These are phyloP conservation scores for Catocala nupta DNA, from an alignment of 2,888 invertebrate species.

Conservation along the genomic window DNA sequence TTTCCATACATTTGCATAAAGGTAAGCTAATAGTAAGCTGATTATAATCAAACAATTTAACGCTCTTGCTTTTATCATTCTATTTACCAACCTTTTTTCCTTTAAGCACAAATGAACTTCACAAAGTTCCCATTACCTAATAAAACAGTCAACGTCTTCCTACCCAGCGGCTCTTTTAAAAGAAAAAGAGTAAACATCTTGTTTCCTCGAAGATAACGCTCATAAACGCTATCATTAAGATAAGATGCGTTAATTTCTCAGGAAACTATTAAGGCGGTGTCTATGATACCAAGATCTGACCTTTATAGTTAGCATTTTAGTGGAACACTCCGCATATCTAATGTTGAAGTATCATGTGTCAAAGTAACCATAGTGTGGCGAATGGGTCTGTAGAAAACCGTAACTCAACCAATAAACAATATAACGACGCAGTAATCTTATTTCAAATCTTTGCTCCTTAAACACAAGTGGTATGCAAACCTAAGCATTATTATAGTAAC, in stretches of 20 bases:
- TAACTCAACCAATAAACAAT: no score
- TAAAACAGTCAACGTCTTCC: conserved; percentile 46
- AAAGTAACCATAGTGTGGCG: conserved; percentile 40
- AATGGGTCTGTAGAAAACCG: conserved; percentile 3
- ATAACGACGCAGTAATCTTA: no score
- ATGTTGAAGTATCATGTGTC: conserved; percentile 35
- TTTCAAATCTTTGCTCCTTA: no score
- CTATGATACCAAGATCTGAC: conserved; percentile 63
- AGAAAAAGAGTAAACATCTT: conserved; percentile 69
- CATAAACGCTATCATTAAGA: conserved; percentile 71
- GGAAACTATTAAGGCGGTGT: conserved; percentile 69
- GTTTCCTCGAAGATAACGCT: conserved; percentile 73
- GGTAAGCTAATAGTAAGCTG: no score
- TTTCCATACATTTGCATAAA: no score
- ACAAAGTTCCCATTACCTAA: conserved; percentile 36
- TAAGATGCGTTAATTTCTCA: conserved; percentile 76
- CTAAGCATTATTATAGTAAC: no score
- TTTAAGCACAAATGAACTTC: background rate
- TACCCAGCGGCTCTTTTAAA: conserved; percentile 55
- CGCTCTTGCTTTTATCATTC: no score
- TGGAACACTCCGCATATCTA: conserved; percentile 23
- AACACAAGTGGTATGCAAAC: no score
- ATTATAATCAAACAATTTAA: no score
- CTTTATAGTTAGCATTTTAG: conserved; percentile 49
- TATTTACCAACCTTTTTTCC: no score